Evolutionary conservation across 2,888 invertebrate species (phyloP), one percentile per base, ranked within the genome.

Genomic region (Orthosia gothica): DNA sequence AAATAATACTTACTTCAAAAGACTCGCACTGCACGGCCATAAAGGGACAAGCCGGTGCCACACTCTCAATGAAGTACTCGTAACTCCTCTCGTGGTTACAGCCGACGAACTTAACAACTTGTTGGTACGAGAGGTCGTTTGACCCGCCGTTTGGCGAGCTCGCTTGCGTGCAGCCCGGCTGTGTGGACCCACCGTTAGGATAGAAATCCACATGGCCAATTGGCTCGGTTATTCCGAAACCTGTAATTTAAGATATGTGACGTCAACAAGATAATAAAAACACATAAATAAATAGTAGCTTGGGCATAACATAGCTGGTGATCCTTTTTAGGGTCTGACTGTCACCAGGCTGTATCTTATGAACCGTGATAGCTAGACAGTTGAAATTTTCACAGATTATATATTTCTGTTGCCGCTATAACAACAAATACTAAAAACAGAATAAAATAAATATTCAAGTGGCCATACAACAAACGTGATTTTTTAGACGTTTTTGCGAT

Each of bases 131-230:
- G 87, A 95, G 89, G 20, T 94, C 93, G 12, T 83, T 90, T 32
- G 88, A 86, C 2, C 85, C 88, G 4, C 89, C 86, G 5, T 82
- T 86, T 0, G 89, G 87, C 0, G 92, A 83, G 50, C 78, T 87
- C 0, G 86, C 88, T 49, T 91, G 91, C 83, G 92, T 94, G 71
- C 97, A 97, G 0, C 97, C 97, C 0, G 96, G 97, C 82, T 97
- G 99, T 75, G 97, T 97, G 11, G 97, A 97, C 0, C 99, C 99
- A 0, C 99, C 99, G 91, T 99, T 99, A 0, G 99, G 99, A 92
- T 98, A 99, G 94, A 99, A 99, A 93, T 99, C 99, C 5, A 99
- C 98, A 92, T 99, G 99, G 0, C 99, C 99, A 62, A 98, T 97
- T 0, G 98, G 97, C 89, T 98, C 98, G 12, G 97, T 97, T 91